Evolutionary conservation across 2,888 invertebrate genomes (phyloP), one percentile per base, ranked within the genome.

Genomic region (Drosophila kanekoi): DNA sequence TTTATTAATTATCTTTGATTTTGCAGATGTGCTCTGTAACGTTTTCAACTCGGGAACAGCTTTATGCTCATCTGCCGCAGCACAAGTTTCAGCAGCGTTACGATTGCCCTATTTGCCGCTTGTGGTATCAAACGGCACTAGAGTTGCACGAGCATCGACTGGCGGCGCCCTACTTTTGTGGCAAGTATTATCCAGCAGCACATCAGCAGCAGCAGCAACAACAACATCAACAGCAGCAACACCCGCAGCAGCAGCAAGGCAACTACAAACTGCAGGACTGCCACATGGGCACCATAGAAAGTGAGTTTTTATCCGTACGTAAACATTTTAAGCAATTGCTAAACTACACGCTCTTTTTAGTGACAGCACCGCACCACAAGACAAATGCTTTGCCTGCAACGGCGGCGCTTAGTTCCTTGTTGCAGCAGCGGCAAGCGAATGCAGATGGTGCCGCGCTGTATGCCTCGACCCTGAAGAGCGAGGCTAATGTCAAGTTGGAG

Each of bases 111-210:
- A 77, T 91, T 33, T 91, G 90, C 52, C 91, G 90, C 2, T 63
- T 89, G 57, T 91, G 91, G 87, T 91, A 91, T 56, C 89, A 89
- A 58, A 87, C 86, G n/a, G 79, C 89, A 8, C 37, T 72, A n/a
- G 90, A 91, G 57, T 56, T 91, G 57, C 90, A 91, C 57, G 86
- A 90, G 53, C 90, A 91, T 75, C 90, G 91, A 6, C 18, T 89
- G 52, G 82, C 83, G 16, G 89, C 90, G 8, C 91, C 91, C n/a
- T 90, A 90, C 56, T 89, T 89, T 56, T 91, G 90, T 56, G 90
- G 90, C 32, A 91, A 90, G 70, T 91, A 87, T 70, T 91, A 90
- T 56, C 57, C 59, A 20, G 52, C 45, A 10, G 54, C 64, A 6
- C 76, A 69, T 14, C 43, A 56, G 28, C 52, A n/a, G 11, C 79